Evolutionary conservation across 2,888 invertebrate genomes (phyloP).

Genomic region (Drosophila phalerata): DNA sequence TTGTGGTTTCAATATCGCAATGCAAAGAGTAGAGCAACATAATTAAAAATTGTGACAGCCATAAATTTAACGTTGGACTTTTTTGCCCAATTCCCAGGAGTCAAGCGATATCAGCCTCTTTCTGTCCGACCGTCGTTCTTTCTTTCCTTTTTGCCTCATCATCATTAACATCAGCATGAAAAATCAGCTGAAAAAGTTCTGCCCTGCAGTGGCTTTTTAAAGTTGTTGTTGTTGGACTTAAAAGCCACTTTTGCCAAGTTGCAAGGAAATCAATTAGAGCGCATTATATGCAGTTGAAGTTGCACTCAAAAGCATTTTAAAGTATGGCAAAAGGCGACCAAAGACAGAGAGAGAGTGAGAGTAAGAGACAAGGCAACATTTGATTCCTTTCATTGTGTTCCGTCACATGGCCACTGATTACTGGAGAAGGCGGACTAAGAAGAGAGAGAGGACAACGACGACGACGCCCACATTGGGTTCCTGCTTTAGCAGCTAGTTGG

Average conservation of each 20-base stretch:
- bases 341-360: background rate
- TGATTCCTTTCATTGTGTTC: conserved; percentile 55
- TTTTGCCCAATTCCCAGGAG: conserved; percentile 27
- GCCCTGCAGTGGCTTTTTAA: conserved; percentile 3
- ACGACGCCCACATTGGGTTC: conserved; percentile 38
- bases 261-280: conserved; percentile 68
- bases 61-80: conserved; percentile 57
- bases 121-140: background rate
- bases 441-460: conserved; percentile 18
- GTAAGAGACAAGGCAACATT: conserved; percentile 39
- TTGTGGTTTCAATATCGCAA: conserved; percentile 78
- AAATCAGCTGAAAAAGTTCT: conserved; percentile 36
- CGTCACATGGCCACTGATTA: conserved; percentile 45
- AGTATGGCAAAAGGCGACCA: conserved; percentile 27
- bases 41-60: conserved; percentile 80
- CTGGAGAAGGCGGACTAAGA: conserved; percentile 2
- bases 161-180: conserved; percentile 10
- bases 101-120: conserved; percentile 25
- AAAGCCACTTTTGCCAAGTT: conserved; percentile 44
- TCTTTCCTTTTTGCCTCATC: conserved; percentile 9
- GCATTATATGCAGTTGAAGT: conserved; percentile 62
- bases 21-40: conserved; percentile 67
- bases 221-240: conserved; percentile 1
- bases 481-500: conserved; percentile 39
- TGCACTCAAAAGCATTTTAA: conserved; percentile 55